Base-by-base conservation (phyloP, 2,113 vertebrate species). In the Perca schrenkii region DNA sequence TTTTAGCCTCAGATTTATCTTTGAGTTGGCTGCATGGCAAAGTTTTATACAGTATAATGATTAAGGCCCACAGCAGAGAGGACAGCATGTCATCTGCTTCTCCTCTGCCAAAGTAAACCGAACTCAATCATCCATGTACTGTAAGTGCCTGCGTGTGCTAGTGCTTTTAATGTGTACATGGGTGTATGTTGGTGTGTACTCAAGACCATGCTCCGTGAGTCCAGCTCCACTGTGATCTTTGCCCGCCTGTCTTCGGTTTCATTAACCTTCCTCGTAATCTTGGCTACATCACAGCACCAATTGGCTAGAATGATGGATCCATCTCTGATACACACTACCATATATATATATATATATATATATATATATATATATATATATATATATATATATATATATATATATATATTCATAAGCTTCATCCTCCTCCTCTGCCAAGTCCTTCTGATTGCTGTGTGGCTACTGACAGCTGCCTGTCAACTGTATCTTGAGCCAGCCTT, bases 371-470 rank as follows among this genome's bases (percentile, higher is more conserved):
- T 40, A 10, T 40, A 40, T 40, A 40, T 40, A 40, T 40, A 40
- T 40, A 40, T 8, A 40, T 36, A 36, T 36, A 36, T 36, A 36
- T 36, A 36, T 36, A 36, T 2, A 36, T n/a, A n/a, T n/a, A 1
- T 91, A 92, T 90, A 34, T n/a, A 34, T 34, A 34, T 34, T 93
- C 62, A 92, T 79, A 19, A 80, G 50, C 22, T 52, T 67, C 56
- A 21, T 56, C 61, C 57, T 43, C 62, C 46, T 56, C 53, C 67
- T 69, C 66, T 84, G 83, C 77, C 67, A 79, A 84, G 40, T 86
- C 25, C 25, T 34, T 70, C 25, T 56, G 22, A 71, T 71, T 62
- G 75, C 83, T 71, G n/a, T 21, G 4, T 81, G 82, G 46, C 79
- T 36, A 64, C 79, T 80, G 85, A 80, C 79, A 86, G 85, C 58